These are phyloP conservation scores for Paradoxurus hermaphroditus DNA, from an alignment of 2,113 vertebrate genomes.

Conservation along the genomic window DNA sequence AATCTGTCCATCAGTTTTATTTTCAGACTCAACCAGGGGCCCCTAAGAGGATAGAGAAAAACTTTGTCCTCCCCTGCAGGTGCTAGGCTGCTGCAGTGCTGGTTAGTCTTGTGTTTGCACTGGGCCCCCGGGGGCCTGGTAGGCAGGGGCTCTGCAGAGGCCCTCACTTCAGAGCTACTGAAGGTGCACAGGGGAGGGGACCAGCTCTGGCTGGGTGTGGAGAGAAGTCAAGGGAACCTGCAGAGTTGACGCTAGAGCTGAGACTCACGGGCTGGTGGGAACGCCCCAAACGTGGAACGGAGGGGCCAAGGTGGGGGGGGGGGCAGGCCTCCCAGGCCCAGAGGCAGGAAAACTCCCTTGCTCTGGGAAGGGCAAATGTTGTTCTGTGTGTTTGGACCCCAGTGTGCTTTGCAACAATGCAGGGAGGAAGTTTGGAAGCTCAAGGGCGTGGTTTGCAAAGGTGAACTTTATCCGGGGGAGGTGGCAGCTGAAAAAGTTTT, in stretches of 20 bases:
- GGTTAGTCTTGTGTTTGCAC: background rate
- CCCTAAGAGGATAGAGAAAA: background rate
- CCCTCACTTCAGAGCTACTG: background rate
- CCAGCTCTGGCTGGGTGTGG: background rate
- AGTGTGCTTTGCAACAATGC: background rate
- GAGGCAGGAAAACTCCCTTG: background rate
- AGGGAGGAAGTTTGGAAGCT: background rate
- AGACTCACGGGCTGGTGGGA: background rate
- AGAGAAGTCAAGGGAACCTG: background rate
- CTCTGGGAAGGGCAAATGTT: background rate
- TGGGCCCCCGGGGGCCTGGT: background rate
- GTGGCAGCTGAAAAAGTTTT: background rate
- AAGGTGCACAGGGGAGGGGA: background rate
- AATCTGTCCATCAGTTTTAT: background rate
- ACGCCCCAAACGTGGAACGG: background rate
- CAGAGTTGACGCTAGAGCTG: background rate
- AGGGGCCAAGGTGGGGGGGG: fast-evolving
- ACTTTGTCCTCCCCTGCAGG: background rate
- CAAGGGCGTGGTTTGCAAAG: background rate
- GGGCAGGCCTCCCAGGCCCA: background rate
- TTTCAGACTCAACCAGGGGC: background rate
- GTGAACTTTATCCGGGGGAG: background rate
- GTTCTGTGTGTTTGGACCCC: background rate
- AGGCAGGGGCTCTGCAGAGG: background rate
- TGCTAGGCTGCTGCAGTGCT: background rate